Evolutionary conservation across 2,888 invertebrate species (phyloP).

Genomic region (Drosophila siamana): DNA sequence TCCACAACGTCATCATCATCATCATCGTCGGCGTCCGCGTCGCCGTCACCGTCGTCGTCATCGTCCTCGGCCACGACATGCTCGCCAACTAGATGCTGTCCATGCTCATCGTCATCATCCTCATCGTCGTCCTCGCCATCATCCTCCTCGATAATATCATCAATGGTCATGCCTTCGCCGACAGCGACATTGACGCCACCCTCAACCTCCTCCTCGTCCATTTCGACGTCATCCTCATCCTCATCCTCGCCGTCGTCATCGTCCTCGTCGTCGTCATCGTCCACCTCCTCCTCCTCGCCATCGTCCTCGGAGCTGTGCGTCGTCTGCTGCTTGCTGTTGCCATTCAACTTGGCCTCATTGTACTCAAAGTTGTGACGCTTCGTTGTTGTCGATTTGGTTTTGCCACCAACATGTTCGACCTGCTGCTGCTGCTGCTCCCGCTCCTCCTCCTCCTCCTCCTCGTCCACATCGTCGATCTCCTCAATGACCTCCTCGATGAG

Average conservation of each 20-base stretch:
- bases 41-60: slow-evolving; percentile 54
- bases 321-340: slow-evolving; percentile 38
- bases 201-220: slow-evolving; percentile 21
- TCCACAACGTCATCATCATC: slow-evolving; percentile 52
- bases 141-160: slow-evolving; percentile 67
- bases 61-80: slow-evolving; percentile 62
- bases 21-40: slow-evolving; percentile 52
- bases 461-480: slow-evolving; percentile 54
- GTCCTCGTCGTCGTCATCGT: slow-evolving; percentile 9
- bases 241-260: slow-evolving; percentile 32
- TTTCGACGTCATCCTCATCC: slow-evolving; percentile 53
- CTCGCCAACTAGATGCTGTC: background rate
- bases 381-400: slow-evolving; percentile 6
- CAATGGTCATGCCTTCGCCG: slow-evolving; percentile 52
- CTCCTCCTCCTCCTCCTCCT: slow-evolving; percentile 26
- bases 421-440: slow-evolving; percentile 45
- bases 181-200: slow-evolving; percentile 48
- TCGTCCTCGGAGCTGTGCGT: slow-evolving; percentile 48
- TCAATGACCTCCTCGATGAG: slow-evolving; percentile 63
- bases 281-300: slow-evolving; percentile 24
- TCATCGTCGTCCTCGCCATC: slow-evolving; percentile 48
- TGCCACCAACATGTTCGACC: slow-evolving; percentile 36
- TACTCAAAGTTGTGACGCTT: slow-evolving; percentile 24
- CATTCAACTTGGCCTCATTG: slow-evolving; percentile 49
- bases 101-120: slow-evolving; percentile 44